Conservation (phyloP, 2,113 vertebrate species). For the Sinocyclocheilus anshuiensis region DNA sequence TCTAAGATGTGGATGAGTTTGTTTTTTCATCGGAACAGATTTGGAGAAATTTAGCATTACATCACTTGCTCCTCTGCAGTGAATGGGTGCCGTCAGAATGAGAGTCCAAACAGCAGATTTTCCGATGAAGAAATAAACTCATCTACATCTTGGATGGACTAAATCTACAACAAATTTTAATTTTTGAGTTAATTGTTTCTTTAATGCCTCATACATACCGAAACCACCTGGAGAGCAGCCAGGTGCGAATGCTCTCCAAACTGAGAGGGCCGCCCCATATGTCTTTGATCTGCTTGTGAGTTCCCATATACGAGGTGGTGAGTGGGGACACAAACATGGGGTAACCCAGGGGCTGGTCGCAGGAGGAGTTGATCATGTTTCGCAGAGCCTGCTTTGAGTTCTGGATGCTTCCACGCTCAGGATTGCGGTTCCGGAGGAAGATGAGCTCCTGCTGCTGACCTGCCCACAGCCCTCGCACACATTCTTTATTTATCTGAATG, state of each 20-base stretch:
- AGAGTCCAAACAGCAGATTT: not conserved
- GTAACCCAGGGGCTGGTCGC: slow-evolving; percentile 96
- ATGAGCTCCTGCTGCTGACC: slow-evolving; percentile 97
- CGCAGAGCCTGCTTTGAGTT: slow-evolving; percentile 96
- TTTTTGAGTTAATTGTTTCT: not conserved
- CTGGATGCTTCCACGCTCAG: slow-evolving; percentile 96
- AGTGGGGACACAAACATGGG: slow-evolving; percentile 98
- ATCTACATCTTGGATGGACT: not conserved
- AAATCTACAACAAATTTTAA: not conserved
- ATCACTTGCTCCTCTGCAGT: not conserved
- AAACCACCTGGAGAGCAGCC: slow-evolving; percentile 91
- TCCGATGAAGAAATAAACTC: not conserved
- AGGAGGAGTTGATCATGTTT: slow-evolving; percentile 97
- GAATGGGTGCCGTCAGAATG: not conserved
- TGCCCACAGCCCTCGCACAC: slow-evolving; percentile 94
- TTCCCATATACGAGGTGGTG: slow-evolving; percentile 93
- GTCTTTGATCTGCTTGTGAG: slow-evolving; percentile 84
- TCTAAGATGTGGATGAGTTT: not conserved
- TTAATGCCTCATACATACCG: slow-evolving; percentile 77
- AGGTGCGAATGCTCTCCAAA: slow-evolving; percentile 82
- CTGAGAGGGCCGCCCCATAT: slow-evolving; percentile 89
- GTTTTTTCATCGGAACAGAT: not conserved
- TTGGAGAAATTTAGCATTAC: not conserved
- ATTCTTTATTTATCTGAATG: slow-evolving; percentile 94
- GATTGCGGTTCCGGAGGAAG: slow-evolving; percentile 95